Conservation (phyloP, 1,140 invertebrate species). For the Drosophila sproati region DNA sequence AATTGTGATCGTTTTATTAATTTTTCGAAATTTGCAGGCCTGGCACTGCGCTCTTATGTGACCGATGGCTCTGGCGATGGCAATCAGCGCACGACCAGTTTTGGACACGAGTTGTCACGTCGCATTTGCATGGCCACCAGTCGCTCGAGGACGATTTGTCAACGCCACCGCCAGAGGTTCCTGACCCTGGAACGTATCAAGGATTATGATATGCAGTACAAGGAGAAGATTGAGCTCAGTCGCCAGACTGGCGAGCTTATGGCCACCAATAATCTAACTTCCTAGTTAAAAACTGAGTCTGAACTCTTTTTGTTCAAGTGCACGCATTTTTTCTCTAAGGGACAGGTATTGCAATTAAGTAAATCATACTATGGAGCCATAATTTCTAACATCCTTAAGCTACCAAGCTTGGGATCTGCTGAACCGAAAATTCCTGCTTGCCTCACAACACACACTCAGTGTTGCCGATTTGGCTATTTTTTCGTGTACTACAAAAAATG, state of each 20-base stretch:
- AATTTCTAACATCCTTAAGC: constrained; percentile 68
- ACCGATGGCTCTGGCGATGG: constrained; percentile 30
- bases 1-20: too few relatives aligned
- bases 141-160: neutral
- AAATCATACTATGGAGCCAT: constrained; percentile 68
- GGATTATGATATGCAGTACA: constrained; percentile 31
- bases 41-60: constrained; percentile 44
- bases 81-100: constrained; percentile 19
- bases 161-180: constrained; percentile 21
- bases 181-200: constrained; percentile 35
- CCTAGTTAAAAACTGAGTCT: constrained; percentile 4
- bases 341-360: constrained; percentile 61
- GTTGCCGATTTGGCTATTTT: neutral
- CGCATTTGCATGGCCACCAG: constrained; percentile 31
- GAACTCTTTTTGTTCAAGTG: neutral
- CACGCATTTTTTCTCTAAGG: too few relatives aligned
- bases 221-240: constrained; percentile 12
- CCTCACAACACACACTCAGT: neutral
- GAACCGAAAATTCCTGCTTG: constrained; percentile 38
- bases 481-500: neutral
- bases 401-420: constrained; percentile 12
- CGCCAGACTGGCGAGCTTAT: constrained; percentile 7
- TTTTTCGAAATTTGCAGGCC: constrained; percentile 11
- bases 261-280: constrained; percentile 5
- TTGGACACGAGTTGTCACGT: constrained; percentile 45